Conservation (phyloP, 2,888 invertebrate genomes). For the Itoplectis maculator region DNA sequence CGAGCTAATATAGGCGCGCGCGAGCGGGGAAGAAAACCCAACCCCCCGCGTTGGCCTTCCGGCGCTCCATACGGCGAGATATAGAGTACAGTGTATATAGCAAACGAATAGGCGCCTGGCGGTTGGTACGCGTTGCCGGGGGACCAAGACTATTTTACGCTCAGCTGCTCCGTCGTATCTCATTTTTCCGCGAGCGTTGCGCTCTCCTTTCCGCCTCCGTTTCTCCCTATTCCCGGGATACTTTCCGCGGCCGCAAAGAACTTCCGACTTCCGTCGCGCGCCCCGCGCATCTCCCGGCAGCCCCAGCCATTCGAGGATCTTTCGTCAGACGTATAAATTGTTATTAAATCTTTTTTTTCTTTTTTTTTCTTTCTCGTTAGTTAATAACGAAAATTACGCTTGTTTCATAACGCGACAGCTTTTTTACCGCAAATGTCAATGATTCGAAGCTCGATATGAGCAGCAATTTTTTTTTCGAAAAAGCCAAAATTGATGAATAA, state of each 20-base stretch:
- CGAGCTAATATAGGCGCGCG: slow-evolving; percentile 69
- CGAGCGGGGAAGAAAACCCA: slow-evolving; percentile 58
- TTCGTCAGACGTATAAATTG: slow-evolving; percentile 60
- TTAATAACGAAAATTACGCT: neutral
- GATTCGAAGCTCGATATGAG: too few relatives aligned
- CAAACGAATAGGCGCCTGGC: slow-evolving; percentile 58
- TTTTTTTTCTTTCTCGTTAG: neutral
- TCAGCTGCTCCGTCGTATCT: slow-evolving; percentile 82
- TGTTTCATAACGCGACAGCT: neutral
- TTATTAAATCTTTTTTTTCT: slow-evolving; percentile 45
- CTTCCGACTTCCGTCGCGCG: slow-evolving; percentile 54
- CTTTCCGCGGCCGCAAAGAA: slow-evolving; percentile 70
- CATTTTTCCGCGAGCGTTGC: slow-evolving; percentile 79
- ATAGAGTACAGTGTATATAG: slow-evolving; percentile 31
- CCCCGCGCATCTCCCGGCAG: slow-evolving; percentile 52
- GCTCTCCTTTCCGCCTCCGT: slow-evolving; percentile 67
- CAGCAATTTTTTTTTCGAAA: too few relatives aligned
- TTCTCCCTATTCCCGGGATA: slow-evolving; percentile 60
- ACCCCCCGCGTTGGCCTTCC: slow-evolving; percentile 15
- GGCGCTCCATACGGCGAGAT: slow-evolving; percentile 12
- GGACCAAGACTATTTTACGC: slow-evolving; percentile 81
- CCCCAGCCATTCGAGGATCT: slow-evolving; percentile 50
- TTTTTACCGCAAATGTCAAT: too few relatives aligned
- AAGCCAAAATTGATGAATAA: too few relatives aligned
- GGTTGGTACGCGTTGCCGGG: slow-evolving; percentile 65